These are phyloP conservation scores for Periparus ater DNA, from an alignment of 2,797 vertebrate species.

Conservation along the genomic window DNA sequence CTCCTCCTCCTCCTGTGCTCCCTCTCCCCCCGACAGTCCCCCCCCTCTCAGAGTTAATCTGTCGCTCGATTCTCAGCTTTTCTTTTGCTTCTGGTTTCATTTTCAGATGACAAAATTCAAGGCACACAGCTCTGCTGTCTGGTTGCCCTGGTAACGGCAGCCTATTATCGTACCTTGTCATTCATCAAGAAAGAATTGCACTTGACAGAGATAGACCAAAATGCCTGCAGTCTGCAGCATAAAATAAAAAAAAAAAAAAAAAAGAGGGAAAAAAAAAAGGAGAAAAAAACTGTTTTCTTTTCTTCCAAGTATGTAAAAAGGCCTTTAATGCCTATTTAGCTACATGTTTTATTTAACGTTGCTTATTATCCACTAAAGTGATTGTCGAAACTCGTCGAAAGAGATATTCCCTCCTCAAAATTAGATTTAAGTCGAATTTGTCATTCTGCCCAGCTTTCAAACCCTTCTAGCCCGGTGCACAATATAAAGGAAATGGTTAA, in stretches of 20 bases:
- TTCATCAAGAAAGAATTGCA: conserved; percentile 97
- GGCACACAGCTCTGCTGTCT: conserved; percentile 91
- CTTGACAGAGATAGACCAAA: conserved; percentile 85
- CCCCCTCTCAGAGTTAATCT: conserved; percentile 68
- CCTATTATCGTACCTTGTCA: conserved; percentile 98
- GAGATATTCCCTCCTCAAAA: conserved; percentile 60
- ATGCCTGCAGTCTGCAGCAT: conserved; percentile 81
- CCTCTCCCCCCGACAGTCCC: background rate
- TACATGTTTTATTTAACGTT: conserved; percentile 73
- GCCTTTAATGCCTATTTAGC: conserved; percentile 75
- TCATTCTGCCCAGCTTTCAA: conserved; percentile 38
- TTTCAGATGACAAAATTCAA: conserved; percentile 87
- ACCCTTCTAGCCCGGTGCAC: background rate
- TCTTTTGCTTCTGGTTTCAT: conserved; percentile 88
- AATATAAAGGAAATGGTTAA: conserved; percentile 61
- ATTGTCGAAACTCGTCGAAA: conserved; percentile 63
- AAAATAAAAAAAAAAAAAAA: background rate
- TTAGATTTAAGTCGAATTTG: conserved; percentile 61
- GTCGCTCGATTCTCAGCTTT: conserved; percentile 80
- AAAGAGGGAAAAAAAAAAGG: fast-evolving
- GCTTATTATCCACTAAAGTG: conserved; percentile 70
- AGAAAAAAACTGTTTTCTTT: conserved; percentile 71
- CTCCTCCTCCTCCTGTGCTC: background rate
- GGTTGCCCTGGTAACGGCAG: conserved; percentile 94
- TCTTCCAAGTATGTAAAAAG: conserved; percentile 75